Base-by-base conservation (phyloP, 2,888 invertebrate genomes). In the Mythimna vitellina region DNA sequence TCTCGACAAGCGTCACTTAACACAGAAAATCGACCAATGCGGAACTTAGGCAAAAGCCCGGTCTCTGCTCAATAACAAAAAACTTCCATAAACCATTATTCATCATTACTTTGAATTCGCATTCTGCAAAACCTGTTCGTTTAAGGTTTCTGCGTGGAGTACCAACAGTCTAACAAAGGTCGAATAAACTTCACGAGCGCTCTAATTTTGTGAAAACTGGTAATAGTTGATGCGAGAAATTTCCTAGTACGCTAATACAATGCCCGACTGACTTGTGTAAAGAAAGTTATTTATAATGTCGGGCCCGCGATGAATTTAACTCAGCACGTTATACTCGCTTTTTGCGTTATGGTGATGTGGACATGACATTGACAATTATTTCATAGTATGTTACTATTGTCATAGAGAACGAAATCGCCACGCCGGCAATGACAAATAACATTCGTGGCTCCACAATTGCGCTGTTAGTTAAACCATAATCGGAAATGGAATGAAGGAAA, bases 171-270 rank as follows among this genome's bases (percentile, higher is more conserved):
- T 80, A 74, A 80, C 80, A 80, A 80, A 80, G 66, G 76, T 38
- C 66, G 76, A 83, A 80, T 75, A 57, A 80, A 80, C 64, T 80
- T 83, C 64, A 66, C 57, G 61, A 68, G 67, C 73, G 70, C 68
- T 78, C 81, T 82, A 84, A 86, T 88, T 87, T 81, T 78, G 74
- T 81, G 80, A 80, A 84, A 80, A 84, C 82, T 69, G 76, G 76
- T 80, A 86, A 81, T 83, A 84, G 78, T 82, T 81, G 74, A 81
- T 80, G 76, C 74, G 77, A 67, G 78, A 81, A 83, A 80, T 77
- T 84, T 80, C 86, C 74, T 76, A 80, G 65, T 81, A 78, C 76
- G 80, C 83, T 84, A 84, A 85, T 88, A 86, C 86, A 89, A 86
- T 83, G 82, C 78, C 64, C 65, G 79, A 67, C 71, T 70, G 76